Evolutionary conservation across 2,888 invertebrate genomes (phyloP), one percentile per base, ranked within the genome.

Genomic region (Diloba caeruleocephala): DNA sequence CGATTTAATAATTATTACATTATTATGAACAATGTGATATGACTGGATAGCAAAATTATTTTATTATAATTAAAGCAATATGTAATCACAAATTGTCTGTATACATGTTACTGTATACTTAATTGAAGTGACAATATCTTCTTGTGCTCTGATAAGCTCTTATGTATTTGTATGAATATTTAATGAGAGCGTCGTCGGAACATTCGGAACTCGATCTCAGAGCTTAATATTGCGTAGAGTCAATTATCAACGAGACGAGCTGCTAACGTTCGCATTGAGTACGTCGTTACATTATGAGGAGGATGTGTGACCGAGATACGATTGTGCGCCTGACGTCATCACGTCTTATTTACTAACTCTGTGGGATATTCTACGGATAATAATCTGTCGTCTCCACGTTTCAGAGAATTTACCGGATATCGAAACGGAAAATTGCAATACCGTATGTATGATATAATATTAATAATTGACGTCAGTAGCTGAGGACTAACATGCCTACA

Each of bases 271-370:
- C 46, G 48, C 49, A 61, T 55, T 43, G 55, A 68, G 56, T 62
- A 51, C 50, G 50, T 69, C 63, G 44, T 42, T 48, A 70, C 63
- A 67, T 66, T 67, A 71, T 63, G 49, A 78, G 60, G 73, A 81
- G 80, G 78, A 82, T 80, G 44, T 62, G 68, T 67, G 71, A 62
- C 65, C 67, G 53, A 62, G 60, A 72, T 65, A 53, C 69, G 68
- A 55, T 26, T 29, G 38, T 31, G 53, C 52, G 37, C 43, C 45
- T 78, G 80, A 81, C 81, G 80, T 81, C 79, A 79, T 54, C 15
- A 46, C 42, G 55, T 69, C 64, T 63, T 64, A 48, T 45, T 45
- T 34, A 66, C 33, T 37, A 33, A 48, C 54, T 54, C 50, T 56
- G 46, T 39, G 71, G 68, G 70, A 72, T 71, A 66, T 66, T 73